A percentile compares a stretch with the other conserved stretches of the same genome.
phyloP scores from a whole-genome alignment of 2,797 vertebrate genomes.

The Platyrinchus mystaceus region DNA sequence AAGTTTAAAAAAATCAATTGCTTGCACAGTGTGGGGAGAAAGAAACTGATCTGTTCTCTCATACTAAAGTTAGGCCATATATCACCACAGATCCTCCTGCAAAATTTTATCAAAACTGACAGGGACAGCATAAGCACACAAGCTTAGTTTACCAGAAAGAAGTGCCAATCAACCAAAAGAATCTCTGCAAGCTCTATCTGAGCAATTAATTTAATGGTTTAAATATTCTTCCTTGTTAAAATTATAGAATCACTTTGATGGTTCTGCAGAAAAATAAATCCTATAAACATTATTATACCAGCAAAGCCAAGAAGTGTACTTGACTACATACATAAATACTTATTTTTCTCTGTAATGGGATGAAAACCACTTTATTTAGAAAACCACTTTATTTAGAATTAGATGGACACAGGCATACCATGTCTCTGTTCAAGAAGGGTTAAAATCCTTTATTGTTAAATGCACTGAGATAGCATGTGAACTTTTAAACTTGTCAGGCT shows the following conservation, averaged over 20 bases:
- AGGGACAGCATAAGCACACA: not conserved
- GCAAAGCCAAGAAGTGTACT: not conserved
- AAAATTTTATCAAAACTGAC: not conserved
- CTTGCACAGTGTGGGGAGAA: not conserved
- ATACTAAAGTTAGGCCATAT: not conserved
- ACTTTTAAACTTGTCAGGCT: not conserved
- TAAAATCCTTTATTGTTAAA: not conserved
- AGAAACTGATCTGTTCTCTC: not conserved
- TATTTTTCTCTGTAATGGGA: not conserved
- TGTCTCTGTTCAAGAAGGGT: not conserved
- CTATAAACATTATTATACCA: not conserved
- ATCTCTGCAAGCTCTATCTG: not conserved
- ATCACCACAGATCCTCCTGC: not conserved
- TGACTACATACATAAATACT: not conserved
- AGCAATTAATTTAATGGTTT: not conserved
- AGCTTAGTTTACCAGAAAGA: not conserved
- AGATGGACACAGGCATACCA: not conserved
- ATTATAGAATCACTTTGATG: not conserved
- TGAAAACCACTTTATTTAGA: not conserved
- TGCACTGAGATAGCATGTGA: not conserved
- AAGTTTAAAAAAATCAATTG: not conserved
- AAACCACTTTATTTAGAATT: not conserved
- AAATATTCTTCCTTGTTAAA: not conserved
- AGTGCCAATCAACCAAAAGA: not conserved
- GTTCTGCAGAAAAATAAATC: not conserved